phyloP scores from a whole-genome alignment of 2,797 vertebrate genomes.

The Linurgus olivaceus region DNA sequence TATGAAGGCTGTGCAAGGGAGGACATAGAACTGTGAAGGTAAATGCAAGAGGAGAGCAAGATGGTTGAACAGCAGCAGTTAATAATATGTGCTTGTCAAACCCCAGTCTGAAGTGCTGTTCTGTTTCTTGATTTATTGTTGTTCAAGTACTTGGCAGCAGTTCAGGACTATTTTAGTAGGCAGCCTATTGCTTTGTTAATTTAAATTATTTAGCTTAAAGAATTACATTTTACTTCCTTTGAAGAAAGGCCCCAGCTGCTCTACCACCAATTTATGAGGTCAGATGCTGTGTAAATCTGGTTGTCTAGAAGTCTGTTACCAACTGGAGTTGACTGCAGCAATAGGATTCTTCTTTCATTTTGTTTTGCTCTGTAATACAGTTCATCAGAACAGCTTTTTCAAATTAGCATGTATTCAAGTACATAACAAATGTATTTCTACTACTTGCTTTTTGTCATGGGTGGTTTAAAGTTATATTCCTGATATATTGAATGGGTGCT shows the following conservation, averaged over 20 bases:
- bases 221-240: background rate
- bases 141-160: background rate
- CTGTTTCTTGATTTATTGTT: constrained; percentile 15
- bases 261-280: background rate
- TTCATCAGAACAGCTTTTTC: background rate
- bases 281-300: background rate
- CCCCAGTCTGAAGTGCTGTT: background rate
- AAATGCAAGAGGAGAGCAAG: background rate
- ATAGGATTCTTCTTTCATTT: background rate
- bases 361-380: background rate
- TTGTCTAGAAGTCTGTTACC: background rate
- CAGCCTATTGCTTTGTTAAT: constrained; percentile 8
- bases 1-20: background rate
- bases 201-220: constrained; percentile 12
- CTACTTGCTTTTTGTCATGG: background rate
- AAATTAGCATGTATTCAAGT: background rate
- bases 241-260: background rate
- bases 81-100: background rate
- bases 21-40: background rate
- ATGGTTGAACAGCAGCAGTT: background rate
- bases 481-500: background rate
- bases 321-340: background rate
- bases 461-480: background rate
- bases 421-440: background rate
- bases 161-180: background rate